A percentile compares a stretch with the other conserved stretches of the same genome.
Evolutionary conservation across 2,888 invertebrate species (phyloP).

Genomic region (Tryphoninae sp.): DNA sequence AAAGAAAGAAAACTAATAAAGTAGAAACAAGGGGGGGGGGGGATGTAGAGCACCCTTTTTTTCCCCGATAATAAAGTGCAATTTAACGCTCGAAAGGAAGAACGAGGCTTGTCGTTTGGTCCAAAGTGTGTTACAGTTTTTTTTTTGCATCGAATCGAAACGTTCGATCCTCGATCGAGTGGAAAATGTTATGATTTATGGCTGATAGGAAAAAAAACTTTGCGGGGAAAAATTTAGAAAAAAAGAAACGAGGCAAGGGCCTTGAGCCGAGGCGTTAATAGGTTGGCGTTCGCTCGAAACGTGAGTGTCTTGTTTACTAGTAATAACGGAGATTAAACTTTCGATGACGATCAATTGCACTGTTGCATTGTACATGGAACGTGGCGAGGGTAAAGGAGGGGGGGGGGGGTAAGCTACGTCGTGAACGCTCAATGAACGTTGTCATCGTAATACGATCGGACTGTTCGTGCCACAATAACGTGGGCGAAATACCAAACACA

Average conservation of each 20-base stretch:
- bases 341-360: constrained; percentile 23
- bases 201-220: neutral
- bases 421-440: constrained; percentile 36
- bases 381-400: no score
- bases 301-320: constrained; percentile 21
- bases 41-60: neutral
- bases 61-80: neutral
- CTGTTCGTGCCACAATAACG: constrained; percentile 29
- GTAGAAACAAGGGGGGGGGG: no score
- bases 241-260: neutral
- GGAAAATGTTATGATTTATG: neutral
- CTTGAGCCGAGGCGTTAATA: neutral
- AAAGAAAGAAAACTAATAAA: no score
- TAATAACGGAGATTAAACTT: constrained; percentile 12
- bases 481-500: neutral
- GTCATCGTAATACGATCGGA: constrained; percentile 24
- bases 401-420: neutral
- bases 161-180: neutral
- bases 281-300: neutral
- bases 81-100: neutral
- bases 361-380: neutral
- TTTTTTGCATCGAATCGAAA: neutral
- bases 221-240: neutral
- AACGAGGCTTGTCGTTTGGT: neutral
- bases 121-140: neutral